Conservation (phyloP, 2,888 invertebrate genomes). For the Drosophila kambysellisi region DNA sequence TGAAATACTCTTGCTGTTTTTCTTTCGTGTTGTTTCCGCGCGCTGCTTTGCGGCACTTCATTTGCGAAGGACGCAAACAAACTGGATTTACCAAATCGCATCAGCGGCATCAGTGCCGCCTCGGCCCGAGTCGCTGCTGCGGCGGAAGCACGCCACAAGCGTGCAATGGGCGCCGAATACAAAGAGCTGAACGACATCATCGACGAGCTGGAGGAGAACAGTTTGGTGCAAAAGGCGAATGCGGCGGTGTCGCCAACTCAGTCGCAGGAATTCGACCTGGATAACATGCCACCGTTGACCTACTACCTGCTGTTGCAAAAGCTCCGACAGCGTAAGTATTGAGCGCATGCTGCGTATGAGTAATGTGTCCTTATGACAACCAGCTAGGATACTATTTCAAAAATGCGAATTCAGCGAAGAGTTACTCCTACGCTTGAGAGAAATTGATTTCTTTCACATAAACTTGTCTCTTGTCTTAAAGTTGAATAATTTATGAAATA, state of each 20-base stretch:
- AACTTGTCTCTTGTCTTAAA: constrained; percentile 7
- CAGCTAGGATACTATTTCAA: constrained; percentile 19
- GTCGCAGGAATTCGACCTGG: constrained; percentile 76
- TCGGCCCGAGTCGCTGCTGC: constrained; percentile 35
- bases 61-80: constrained; percentile 72
- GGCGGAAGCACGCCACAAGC: constrained; percentile 77
- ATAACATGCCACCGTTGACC: constrained; percentile 80
- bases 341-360: constrained; percentile 45
- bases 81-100: constrained; percentile 75
- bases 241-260: constrained; percentile 41
- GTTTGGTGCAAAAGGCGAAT: constrained; percentile 58
- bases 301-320: constrained; percentile 81
- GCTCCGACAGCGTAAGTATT: constrained; percentile 76
- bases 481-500: background rate
- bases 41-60: constrained; percentile 60
- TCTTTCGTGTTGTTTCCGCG: constrained; percentile 34
- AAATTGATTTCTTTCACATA: constrained; percentile 12
- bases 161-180: constrained; percentile 71
- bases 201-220: constrained; percentile 78
- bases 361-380: constrained; percentile 36
- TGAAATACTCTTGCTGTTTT: constrained; percentile 61
- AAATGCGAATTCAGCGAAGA: constrained; percentile 10
- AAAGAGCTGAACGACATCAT: constrained; percentile 78
- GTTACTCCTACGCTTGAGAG: constrained; percentile 1
- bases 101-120: constrained; percentile 39